These are phyloP conservation scores for Notospermus geniculatus DNA, from an alignment of 1,140 invertebrate species.

Conservation along the genomic window DNA sequence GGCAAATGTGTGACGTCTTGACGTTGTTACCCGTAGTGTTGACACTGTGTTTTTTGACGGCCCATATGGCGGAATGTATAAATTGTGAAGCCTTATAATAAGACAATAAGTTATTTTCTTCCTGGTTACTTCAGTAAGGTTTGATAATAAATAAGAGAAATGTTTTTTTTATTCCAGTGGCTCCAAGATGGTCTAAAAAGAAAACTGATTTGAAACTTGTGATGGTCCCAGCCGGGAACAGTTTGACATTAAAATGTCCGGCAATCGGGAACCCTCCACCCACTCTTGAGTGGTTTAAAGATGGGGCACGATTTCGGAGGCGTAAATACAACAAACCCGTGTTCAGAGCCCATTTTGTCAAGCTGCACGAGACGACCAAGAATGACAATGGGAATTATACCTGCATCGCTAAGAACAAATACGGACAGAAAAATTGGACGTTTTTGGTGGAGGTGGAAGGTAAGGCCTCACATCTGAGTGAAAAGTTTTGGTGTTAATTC, in stretches of 20 bases:
- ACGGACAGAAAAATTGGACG: conserved; percentile 74
- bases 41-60: too few relatives aligned
- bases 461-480: conserved; percentile 54
- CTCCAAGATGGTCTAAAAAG: conserved; percentile 46
- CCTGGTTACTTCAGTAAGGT: not conserved
- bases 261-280: conserved; percentile 71
- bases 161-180: conserved; percentile 15
- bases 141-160: not conserved
- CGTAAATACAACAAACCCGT: not conserved
- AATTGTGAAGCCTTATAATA: not conserved
- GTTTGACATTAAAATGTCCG: conserved; percentile 65
- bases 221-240: conserved; percentile 69
- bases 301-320: conserved; percentile 58
- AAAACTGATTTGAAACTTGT: conserved; percentile 56
- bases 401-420: conserved; percentile 75
- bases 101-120: not conserved
- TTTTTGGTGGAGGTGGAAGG: conserved; percentile 72
- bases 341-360: conserved; percentile 9
- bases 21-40: too few relatives aligned
- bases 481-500: too few relatives aligned
- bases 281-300: conserved; percentile 77
- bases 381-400: conserved; percentile 81
- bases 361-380: conserved; percentile 31
- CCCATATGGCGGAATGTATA: too few relatives aligned
- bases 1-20: too few relatives aligned